A percentile compares a stretch with the other conserved stretches of the same genome.
Evolutionary conservation across 2,888 invertebrate species (phyloP).

Genomic region (Marasmarcha lunaedactyla): DNA sequence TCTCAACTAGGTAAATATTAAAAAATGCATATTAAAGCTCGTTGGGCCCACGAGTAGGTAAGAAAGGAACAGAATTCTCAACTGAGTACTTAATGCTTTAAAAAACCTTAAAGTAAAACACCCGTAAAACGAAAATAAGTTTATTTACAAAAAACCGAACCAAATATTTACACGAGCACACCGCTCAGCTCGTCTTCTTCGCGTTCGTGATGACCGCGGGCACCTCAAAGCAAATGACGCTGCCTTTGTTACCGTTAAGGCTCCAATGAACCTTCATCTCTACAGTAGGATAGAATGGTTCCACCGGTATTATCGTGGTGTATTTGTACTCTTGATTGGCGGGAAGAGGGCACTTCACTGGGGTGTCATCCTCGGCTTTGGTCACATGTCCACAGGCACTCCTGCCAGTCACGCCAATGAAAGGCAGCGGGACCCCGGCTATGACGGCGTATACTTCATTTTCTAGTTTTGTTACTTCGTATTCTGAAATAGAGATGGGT

Average conservation of each 20-base stretch:
- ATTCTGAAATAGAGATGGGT: conserved; percentile 32
- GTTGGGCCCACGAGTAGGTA: too few relatives aligned
- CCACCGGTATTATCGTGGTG: conserved; percentile 66
- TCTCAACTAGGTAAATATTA: too few relatives aligned
- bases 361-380: conserved; percentile 46
- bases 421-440: conserved; percentile 74
- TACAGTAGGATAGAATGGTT: conserved; percentile 52
- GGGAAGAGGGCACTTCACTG: conserved; percentile 74
- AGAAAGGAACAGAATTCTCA: too few relatives aligned
- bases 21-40: too few relatives aligned
- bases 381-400: conserved; percentile 71
- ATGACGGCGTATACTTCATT: conserved; percentile 67
- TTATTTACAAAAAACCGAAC: too few relatives aligned
- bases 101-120: too few relatives aligned
- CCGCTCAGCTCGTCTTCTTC: too few relatives aligned
- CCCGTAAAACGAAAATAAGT: too few relatives aligned
- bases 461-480: conserved; percentile 53
- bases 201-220: conserved; percentile 65
- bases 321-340: conserved; percentile 75
- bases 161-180: too few relatives aligned
- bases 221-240: conserved; percentile 74
- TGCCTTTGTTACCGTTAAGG: conserved; percentile 48
- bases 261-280: conserved; percentile 73
- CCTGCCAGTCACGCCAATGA: conserved; percentile 77
- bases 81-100: too few relatives aligned